Conservation (phyloP, 1,140 invertebrate genomes). For the Spodoptera litura region DNA sequence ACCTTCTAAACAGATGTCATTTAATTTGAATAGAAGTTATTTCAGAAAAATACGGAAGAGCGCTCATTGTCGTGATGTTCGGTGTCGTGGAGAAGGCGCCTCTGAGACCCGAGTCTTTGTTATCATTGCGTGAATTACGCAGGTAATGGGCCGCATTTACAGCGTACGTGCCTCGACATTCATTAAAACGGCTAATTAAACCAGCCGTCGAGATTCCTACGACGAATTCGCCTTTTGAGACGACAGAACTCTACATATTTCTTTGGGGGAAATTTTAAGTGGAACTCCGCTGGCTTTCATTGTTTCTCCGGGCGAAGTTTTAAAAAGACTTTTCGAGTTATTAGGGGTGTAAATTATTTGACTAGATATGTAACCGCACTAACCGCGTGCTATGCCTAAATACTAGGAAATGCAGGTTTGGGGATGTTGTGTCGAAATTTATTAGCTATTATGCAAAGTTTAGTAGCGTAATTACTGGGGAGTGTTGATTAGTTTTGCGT, state of each 20-base stretch:
- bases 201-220: conserved; percentile 73
- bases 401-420: conserved; percentile 6
- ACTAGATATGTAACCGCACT: conserved; percentile 35
- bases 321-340: conserved; percentile 45
- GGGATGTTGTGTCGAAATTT: conserved; percentile 45
- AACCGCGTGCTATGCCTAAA: conserved; percentile 8
- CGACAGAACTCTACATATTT: conserved; percentile 73
- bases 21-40: conserved; percentile 30
- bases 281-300: conserved; percentile 57
- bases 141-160: conserved; percentile 80
- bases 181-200: conserved; percentile 82
- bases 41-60: conserved; percentile 20
- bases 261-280: conserved; percentile 70
- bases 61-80: conserved; percentile 43
- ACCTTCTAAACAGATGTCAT: conserved; percentile 9
- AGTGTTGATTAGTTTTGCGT: conserved; percentile 42
- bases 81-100: conserved; percentile 27
- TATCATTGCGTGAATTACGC: conserved; percentile 78
- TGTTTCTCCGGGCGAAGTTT: conserved; percentile 46
- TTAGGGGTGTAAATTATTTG: conserved; percentile 48
- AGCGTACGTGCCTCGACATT: conserved; percentile 81
- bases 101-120: conserved; percentile 58
- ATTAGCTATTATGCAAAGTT: conserved; percentile 51
- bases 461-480: conserved; percentile 49
- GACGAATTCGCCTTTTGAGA: conserved; percentile 68